Percentiles rank a stretch among this genome's conserved stretches.
These are phyloP conservation scores for Pristionchus maxplancki DNA, from an alignment of 2,888 invertebrate genomes.

Conservation along the genomic window DNA sequence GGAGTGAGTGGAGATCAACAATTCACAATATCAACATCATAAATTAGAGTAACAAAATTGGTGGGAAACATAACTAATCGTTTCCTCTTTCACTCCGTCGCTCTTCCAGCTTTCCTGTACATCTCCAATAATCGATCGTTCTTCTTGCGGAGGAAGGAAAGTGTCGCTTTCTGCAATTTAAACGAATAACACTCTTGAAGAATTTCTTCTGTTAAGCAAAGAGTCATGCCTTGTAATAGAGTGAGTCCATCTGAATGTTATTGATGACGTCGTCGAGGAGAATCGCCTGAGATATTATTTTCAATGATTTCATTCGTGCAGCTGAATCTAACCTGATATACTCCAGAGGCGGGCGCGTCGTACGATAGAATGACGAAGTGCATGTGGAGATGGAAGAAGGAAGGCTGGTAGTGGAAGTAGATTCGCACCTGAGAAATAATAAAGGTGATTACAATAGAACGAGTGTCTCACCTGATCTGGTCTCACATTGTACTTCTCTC, in stretches of 20 bases:
- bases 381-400: constrained; percentile 95
- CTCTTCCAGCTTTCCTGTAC: constrained; percentile 57
- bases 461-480: constrained; percentile 81
- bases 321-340: constrained; percentile 48
- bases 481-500: constrained; percentile 86
- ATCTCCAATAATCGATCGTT: constrained; percentile 83
- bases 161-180: constrained; percentile 83
- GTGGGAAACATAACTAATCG: background rate
- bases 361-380: constrained; percentile 81
- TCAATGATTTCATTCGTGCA: background rate
- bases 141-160: constrained; percentile 88
- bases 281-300: constrained; percentile 59
- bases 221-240: constrained; percentile 84
- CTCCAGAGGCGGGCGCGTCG: constrained; percentile 65
- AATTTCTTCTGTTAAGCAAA: background rate
- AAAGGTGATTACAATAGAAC: too few species aligned
- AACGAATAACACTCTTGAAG: background rate
- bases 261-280: constrained; percentile 90
- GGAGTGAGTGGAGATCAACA: background rate
- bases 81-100: constrained; percentile 22
- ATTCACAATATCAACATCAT: background rate
- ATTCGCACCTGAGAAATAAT: constrained; percentile 51
- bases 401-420: constrained; percentile 84
- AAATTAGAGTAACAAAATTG: background rate
- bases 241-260: constrained; percentile 88